Evolutionary conservation across 2,113 vertebrate genomes (phyloP).

Genomic region (Eira barbara): DNA sequence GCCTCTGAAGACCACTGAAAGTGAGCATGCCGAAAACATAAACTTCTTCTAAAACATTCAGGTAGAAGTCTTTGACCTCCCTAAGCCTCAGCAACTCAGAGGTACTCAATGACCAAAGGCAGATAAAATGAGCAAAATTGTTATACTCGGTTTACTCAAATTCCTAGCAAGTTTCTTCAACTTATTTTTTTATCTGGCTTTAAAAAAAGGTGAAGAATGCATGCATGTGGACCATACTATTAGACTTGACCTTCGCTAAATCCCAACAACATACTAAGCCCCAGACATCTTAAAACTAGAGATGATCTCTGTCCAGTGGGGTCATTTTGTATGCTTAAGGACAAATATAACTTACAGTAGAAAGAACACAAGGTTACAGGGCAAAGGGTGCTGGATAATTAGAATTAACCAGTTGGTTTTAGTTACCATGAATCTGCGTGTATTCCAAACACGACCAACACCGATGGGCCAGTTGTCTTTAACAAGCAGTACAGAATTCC

Average conservation of each 20-base stretch:
- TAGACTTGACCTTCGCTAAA: neutral
- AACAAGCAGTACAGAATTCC: neutral
- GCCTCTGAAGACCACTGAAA: neutral
- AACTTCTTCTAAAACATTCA: slow-evolving; percentile 24
- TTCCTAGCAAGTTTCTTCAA: neutral
- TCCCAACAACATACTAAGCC: neutral
- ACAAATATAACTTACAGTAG: neutral
- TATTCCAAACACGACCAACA: neutral
- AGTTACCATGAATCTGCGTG: neutral
- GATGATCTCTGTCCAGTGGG: neutral
- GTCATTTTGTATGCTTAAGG: neutral
- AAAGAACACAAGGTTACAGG: neutral
- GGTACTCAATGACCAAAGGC: neutral
- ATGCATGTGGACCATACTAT: neutral
- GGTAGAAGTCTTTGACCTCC: neutral
- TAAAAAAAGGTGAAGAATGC: neutral
- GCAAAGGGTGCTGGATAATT: neutral
- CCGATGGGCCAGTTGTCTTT: neutral
- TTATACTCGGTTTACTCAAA: neutral
- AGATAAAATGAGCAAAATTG: neutral
- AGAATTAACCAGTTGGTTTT: neutral
- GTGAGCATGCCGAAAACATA: neutral
- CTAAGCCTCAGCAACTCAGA: neutral
- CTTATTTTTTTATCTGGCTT: neutral
- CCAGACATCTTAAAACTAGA: neutral